Evolutionary conservation across 2,797 vertebrate genomes (phyloP).

Genomic region (Micromesistius poutassou): DNA sequence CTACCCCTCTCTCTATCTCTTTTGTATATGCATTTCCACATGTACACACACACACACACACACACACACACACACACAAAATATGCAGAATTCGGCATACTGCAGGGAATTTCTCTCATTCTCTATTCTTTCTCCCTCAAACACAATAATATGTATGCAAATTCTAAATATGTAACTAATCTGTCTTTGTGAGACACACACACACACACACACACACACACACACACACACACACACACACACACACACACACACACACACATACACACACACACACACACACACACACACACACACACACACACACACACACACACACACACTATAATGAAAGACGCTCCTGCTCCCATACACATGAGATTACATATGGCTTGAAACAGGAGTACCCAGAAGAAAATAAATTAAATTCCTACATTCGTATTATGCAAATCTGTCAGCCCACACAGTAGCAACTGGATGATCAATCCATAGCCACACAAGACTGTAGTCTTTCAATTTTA

Average conservation of each 20-base stretch:
- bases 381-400: not conserved
- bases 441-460: slow-evolving; percentile 9
- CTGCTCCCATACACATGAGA: slow-evolving; percentile 1
- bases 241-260: slow-evolving; percentile 2
- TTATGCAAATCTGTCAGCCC: slow-evolving; percentile 21
- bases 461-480: not conserved
- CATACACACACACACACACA: not conserved
- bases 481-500: not conserved
- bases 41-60: not conserved
- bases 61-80: not conserved
- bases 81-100: not conserved
- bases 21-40: not conserved
- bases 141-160: not conserved
- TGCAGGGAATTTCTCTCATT: not conserved
- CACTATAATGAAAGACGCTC: not conserved
- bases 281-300: slow-evolving; percentile 10
- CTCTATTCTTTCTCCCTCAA: not conserved
- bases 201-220: slow-evolving; percentile 9
- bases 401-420: not conserved
- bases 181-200: not conserved
- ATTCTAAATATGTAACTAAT: not conserved
- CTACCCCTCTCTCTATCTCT: not conserved
- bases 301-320: not conserved
- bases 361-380: not conserved
- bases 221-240: slow-evolving; percentile 10